Evolutionary conservation across 2,113 vertebrate species (phyloP).

Genomic region (Pedionomus torquatus): DNA sequence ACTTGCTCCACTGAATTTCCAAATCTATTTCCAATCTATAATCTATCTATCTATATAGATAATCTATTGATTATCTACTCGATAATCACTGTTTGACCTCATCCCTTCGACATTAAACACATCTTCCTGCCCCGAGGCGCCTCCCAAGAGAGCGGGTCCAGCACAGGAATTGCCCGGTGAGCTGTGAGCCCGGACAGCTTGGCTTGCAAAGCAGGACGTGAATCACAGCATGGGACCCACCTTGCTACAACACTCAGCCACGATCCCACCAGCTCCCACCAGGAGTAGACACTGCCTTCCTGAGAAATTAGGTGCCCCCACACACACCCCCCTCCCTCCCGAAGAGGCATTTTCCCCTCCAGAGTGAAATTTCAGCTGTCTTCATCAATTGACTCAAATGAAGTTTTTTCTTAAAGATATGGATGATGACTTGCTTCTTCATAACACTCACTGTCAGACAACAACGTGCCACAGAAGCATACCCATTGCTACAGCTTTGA

Average conservation of each 20-base stretch:
- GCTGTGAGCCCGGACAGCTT: not conserved
- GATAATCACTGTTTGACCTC: not conserved
- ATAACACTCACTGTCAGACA: not conserved
- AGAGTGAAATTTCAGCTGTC: not conserved
- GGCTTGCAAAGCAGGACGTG: not conserved
- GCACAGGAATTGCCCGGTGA: not conserved
- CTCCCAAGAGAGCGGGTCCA: not conserved
- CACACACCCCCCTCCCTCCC: not conserved
- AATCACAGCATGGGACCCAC: not conserved
- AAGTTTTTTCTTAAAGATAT: not conserved
- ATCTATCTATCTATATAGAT: too few species aligned
- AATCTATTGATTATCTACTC: too few species aligned
- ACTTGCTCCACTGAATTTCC: not conserved
- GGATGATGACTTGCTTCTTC: not conserved
- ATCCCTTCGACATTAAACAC: not conserved
- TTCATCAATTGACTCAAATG: not conserved
- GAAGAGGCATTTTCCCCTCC: not conserved
- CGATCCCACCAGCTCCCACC: not conserved
- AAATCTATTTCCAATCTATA: too few species aligned
- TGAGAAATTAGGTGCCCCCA: not conserved
- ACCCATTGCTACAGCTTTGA: not conserved
- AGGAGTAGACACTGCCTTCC: not conserved
- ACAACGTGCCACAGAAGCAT: not conserved
- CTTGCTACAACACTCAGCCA: not conserved
- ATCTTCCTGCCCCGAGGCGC: not conserved